Percentiles rank a stretch among this genome's conserved stretches.
phyloP scores from a whole-genome alignment of 1,140 invertebrate species.

The Sesamia nonagrioides region DNA sequence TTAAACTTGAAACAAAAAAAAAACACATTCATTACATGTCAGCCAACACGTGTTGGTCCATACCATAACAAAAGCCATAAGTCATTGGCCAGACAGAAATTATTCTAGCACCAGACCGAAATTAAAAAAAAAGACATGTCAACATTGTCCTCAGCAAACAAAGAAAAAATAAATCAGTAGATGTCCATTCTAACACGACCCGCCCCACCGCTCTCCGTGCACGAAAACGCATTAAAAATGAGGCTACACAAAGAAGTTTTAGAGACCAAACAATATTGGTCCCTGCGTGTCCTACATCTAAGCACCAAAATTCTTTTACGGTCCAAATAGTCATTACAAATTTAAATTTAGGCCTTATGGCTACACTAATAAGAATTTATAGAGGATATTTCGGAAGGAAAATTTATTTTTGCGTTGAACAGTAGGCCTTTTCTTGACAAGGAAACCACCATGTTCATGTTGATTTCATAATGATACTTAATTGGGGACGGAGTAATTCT shows the following conservation, averaged over 20 bases:
- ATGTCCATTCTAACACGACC: conserved; percentile 54
- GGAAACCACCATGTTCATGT: conserved; percentile 4
- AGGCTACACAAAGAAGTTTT: conserved; percentile 69
- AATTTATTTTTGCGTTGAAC: conserved; percentile 31
- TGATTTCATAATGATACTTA: conserved; percentile 46
- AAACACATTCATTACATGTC: conserved; percentile 46
- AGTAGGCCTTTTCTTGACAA: conserved; percentile 45
- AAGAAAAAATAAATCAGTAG: conserved; percentile 81
- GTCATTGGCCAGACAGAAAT: conserved; percentile 69
- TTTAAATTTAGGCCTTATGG: conserved; percentile 61
- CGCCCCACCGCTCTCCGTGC: conserved; percentile 53
- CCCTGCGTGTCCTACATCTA: conserved; percentile 73
- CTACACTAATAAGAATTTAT: conserved; percentile 24
- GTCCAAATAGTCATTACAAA: conserved; percentile 52
- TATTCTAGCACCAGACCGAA: conserved; percentile 65
- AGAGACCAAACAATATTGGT: conserved; percentile 64
- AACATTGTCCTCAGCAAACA: conserved; percentile 78
- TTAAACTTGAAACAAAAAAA: neutral
- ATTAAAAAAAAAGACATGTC: conserved; percentile 75
- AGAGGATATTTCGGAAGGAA: neutral
- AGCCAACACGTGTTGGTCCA: conserved; percentile 54
- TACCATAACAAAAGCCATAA: conserved; percentile 59
- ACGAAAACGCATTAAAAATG: conserved; percentile 53
- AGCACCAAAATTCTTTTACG: conserved; percentile 67
- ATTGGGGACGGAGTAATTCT: conserved; percentile 30